Conservation (phyloP, 2,113 vertebrate species). For the Burhinus bistriatus region DNA sequence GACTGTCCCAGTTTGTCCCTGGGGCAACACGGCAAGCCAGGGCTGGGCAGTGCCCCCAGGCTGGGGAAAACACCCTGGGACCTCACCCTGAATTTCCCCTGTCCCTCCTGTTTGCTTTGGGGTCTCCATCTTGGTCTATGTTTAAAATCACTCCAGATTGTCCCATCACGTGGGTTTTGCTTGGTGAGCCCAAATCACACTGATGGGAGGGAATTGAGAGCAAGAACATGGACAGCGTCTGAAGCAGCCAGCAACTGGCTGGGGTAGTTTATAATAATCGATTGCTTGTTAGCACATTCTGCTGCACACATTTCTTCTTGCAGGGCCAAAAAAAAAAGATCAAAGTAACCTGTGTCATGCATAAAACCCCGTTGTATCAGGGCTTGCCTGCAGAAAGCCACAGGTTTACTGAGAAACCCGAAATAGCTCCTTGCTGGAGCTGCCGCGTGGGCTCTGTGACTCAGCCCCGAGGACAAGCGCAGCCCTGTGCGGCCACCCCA, state of each 20-base stretch:
- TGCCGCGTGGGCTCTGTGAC: background rate
- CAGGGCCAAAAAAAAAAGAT: background rate
- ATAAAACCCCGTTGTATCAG: background rate
- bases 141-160: background rate
- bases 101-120: background rate
- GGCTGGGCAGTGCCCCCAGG: background rate
- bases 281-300: background rate
- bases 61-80: background rate
- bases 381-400: background rate
- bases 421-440: background rate
- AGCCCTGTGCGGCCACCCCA: background rate
- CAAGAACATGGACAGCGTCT: accelerated
- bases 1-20: background rate
- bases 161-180: background rate
- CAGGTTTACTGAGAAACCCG: background rate
- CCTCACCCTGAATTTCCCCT: background rate
- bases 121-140: background rate
- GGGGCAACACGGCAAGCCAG: accelerated
- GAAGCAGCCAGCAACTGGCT: background rate
- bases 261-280: background rate
- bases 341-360: background rate
- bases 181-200: background rate
- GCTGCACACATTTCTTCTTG: background rate
- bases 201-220: background rate
- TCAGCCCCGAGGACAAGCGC: background rate